Conservation (phyloP, 1,140 invertebrate genomes). For the Philopotamus ludificatus region DNA sequence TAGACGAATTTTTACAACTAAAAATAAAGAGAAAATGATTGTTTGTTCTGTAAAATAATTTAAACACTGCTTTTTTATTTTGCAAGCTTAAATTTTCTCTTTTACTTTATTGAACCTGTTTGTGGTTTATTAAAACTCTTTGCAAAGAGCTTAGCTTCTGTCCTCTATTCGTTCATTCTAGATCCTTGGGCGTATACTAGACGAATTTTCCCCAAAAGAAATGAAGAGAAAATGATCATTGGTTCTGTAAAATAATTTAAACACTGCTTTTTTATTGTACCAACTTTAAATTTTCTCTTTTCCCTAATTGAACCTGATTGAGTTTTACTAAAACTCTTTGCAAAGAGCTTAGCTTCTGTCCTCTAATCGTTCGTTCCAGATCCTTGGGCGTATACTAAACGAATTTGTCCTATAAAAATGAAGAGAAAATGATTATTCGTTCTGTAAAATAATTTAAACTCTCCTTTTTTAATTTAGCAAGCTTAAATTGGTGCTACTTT, state of each 20-base stretch:
- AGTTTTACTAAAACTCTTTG: neutral
- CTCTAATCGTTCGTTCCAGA: neutral
- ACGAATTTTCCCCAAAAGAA: neutral
- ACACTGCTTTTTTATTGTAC: neutral
- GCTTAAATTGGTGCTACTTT: neutral
- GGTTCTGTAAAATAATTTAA: neutral
- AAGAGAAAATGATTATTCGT: neutral
- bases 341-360: neutral
- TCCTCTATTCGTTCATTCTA: neutral
- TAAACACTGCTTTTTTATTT: too few relatives aligned
- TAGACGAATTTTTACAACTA: too few relatives aligned
- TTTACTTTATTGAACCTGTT: neutral
- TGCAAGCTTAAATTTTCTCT: too few relatives aligned
- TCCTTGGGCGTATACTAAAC: neutral
- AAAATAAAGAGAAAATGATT: too few relatives aligned
- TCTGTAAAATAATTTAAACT: too few relatives aligned
- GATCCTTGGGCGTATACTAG: neutral
- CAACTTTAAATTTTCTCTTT: too few relatives aligned
- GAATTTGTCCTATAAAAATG: neutral
- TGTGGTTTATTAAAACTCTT: neutral
- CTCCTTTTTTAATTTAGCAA: too few relatives aligned
- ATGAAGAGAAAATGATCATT: neutral
- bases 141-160: neutral
- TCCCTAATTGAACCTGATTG: neutral
- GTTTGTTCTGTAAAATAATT: too few relatives aligned